Percentiles rank a stretch among this genome's conserved stretches.
Evolutionary conservation across 1,140 invertebrate genomes (phyloP).

Genomic region (Drosophila oshimai): DNA sequence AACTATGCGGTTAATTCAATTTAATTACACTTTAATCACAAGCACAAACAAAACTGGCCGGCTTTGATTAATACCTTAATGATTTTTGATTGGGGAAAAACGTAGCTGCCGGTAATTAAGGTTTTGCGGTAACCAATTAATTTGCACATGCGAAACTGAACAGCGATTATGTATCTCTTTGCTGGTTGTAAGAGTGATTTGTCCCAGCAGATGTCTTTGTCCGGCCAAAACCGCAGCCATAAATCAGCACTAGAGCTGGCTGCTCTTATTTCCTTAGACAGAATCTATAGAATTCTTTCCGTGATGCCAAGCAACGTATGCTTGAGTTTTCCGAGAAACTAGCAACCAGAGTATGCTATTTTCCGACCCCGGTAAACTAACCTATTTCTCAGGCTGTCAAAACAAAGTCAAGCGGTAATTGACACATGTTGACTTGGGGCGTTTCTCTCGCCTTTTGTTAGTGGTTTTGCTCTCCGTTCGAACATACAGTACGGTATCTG

Average conservation of each 20-base stretch:
- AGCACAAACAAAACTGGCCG: conserved; percentile 5
- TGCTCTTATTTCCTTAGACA: conserved; percentile 6
- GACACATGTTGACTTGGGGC: conserved; percentile 66
- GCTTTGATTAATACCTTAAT: conserved; percentile 56
- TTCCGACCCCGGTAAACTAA: conserved; percentile 15
- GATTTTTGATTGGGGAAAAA: conserved; percentile 7
- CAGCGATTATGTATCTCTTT: conserved; percentile 33
- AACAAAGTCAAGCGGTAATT: conserved; percentile 74
- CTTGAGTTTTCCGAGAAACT: conserved; percentile 12
- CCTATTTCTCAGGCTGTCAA: conserved; percentile 68
- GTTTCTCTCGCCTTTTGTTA: not conserved
- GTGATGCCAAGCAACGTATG: conserved; percentile 27
- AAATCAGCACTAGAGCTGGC: conserved; percentile 24
- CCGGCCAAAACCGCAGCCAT: conserved; percentile 13
- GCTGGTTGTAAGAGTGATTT: conserved; percentile 55
- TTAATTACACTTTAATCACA: conserved; percentile 57
- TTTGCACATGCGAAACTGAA: conserved; percentile 49
- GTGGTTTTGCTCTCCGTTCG: not conserved
- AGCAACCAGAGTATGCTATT: conserved; percentile 16
- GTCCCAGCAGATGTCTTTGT: conserved; percentile 18
- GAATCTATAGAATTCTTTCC: not conserved
- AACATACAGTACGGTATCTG: not conserved
- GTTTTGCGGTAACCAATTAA: conserved; percentile 57
- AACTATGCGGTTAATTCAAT: conserved; percentile 44
- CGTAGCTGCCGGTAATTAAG: conserved; percentile 19